Evolutionary conservation across 2,888 invertebrate genomes (phyloP), one percentile per base, ranked within the genome.

Genomic region (Agrotis segetum): DNA sequence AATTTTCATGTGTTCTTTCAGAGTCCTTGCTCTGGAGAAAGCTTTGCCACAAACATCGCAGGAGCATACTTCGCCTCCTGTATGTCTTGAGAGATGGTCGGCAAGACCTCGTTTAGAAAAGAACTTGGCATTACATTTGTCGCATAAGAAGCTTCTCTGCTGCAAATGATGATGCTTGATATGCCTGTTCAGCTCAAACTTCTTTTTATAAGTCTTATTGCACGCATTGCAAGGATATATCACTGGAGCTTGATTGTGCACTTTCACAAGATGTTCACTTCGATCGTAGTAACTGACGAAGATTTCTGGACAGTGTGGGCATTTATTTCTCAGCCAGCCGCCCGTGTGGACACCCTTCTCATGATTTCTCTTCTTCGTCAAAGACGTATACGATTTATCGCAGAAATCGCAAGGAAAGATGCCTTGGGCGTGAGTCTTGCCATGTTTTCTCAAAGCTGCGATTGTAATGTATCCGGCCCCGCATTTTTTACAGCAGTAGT

Each of bases 391-490:
- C 14, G 93, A 89, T 84, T 97, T 97, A 1, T 94, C 96, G 81
- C 97, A 97, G 58, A 90, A 95, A 21, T 93, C 93, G 83, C 97
- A 97, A 0, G 96, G 96, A 76, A 96, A 97, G 61, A 96, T 92
- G 11, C 96, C 96, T 53, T 94, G 95, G 2, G 93, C 94, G 83
- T 96, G 96, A 0, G 95, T 96, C 80, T 95, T 95, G 0, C 91
- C 93, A 81, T 96, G 96, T 62, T 96, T 95, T 47, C 95, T 90
- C n/a, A 96, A 79, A 0, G 95, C 95, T 1, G 95, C 94, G 49
- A 95, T 95, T 0, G 96, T 96, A 0, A 95, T 94, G 73, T 95
- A 96, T 0, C 95, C 95, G 0, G 89, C 92, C 0, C 95, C 96
- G 79, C 96, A 96, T 83, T 95, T 95, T 29, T 94, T 93, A 67